Conservation (phyloP, 92 coral and sea anemone species). For the Phymanthus crucifer region DNA sequence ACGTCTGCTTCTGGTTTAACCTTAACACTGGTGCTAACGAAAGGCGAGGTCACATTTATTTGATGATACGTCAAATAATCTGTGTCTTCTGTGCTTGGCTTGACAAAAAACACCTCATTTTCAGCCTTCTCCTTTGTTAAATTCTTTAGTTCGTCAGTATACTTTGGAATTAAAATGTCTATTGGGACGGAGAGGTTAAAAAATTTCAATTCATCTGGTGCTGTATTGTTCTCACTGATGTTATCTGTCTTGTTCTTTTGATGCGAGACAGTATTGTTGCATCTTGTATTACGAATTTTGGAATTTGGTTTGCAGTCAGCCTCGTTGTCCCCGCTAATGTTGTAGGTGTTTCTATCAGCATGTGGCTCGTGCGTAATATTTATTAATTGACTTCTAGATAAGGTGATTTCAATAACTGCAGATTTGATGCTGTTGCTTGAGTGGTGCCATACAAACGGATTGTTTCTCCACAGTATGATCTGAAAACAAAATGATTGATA, state of each 20-base stretch:
- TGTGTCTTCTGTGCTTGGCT: slow-evolving; percentile 19
- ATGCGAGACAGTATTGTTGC: background rate
- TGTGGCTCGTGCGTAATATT: background rate
- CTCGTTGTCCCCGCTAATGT: background rate
- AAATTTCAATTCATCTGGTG: slow-evolving; percentile 1
- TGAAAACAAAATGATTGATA: background rate
- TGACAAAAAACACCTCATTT: slow-evolving; percentile 21
- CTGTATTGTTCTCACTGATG: background rate
- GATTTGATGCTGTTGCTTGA: slow-evolving; percentile 41
- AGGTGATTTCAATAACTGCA: slow-evolving; percentile 45
- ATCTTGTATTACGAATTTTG: background rate
- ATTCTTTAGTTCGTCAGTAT: background rate
- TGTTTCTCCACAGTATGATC: slow-evolving; percentile 33
- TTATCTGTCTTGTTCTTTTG: background rate
- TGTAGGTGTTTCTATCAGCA: background rate
- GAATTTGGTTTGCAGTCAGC: background rate
- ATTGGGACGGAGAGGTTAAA: slow-evolving; percentile 42
- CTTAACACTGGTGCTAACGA: slow-evolving; percentile 18
- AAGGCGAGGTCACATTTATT: slow-evolving; percentile 33
- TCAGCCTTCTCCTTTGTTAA: background rate
- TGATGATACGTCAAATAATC: slow-evolving; percentile 40
- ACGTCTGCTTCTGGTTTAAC: slow-evolving; percentile 27
- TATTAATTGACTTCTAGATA: background rate
- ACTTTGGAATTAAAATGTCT: slow-evolving; percentile 46
- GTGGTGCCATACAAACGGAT: slow-evolving; percentile 80